Conservation (phyloP, 1,140 invertebrate species). For the Drosophila albomicans region DNA sequence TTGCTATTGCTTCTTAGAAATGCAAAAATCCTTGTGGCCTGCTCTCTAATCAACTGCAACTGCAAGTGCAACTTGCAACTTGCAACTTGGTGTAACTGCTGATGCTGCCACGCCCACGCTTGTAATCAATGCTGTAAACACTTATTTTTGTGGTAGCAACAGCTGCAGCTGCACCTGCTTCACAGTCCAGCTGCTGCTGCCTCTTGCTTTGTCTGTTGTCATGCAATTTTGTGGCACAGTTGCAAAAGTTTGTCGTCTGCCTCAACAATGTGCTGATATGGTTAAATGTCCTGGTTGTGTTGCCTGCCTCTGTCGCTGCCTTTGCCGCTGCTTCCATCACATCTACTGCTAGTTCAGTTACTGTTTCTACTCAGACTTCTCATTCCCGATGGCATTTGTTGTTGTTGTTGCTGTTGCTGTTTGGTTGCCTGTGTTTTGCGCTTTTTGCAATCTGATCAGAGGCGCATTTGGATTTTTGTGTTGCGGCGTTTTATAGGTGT, state of each 20-base stretch:
- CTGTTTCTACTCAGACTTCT: constrained; percentile 13
- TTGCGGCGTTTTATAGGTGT: constrained; percentile 53
- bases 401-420: not conserved
- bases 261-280: constrained; percentile 40
- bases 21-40: constrained; percentile 70
- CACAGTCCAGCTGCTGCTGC: not conserved
- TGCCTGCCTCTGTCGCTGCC: not conserved
- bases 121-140: constrained; percentile 84
- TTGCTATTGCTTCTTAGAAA: constrained; percentile 57
- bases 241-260: constrained; percentile 54
- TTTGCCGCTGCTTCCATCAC: not conserved
- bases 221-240: constrained; percentile 55
- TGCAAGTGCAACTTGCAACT: constrained; percentile 48
- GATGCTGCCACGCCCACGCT: constrained; percentile 55
- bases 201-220: constrained; percentile 32
- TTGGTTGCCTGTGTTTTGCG: constrained; percentile 15
- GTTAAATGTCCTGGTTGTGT: not conserved
- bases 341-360: not conserved
- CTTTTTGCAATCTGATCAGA: constrained; percentile 44
- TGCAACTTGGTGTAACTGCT: constrained; percentile 30
- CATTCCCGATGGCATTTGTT: constrained; percentile 22
- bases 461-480: constrained; percentile 43
- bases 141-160: constrained; percentile 80
- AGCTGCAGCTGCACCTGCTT: not conserved
- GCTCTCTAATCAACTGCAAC: constrained; percentile 71